phyloP scores from a whole-genome alignment of 2,797 vertebrate species.

The Myiotriccus ornatus region DNA sequence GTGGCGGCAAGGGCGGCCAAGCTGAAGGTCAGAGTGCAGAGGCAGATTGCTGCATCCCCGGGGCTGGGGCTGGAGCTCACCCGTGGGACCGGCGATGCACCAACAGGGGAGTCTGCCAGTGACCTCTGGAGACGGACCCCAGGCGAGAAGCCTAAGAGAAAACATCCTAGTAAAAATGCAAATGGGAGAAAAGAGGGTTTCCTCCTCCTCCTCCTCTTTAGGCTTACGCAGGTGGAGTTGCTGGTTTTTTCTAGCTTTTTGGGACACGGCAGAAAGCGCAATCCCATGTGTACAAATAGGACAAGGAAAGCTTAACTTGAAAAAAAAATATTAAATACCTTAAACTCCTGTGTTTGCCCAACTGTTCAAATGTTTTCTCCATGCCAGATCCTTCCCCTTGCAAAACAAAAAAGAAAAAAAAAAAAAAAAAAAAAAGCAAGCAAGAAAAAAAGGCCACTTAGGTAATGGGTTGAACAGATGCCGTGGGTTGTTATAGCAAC shows the following conservation, averaged over 20 bases:
- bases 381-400: background rate
- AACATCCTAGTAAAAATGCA: conserved; percentile 22
- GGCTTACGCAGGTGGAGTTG: background rate
- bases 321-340: background rate
- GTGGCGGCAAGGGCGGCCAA: conserved; percentile 28
- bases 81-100: conserved; percentile 12
- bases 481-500: conserved; percentile 49
- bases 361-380: background rate
- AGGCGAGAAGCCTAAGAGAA: background rate
- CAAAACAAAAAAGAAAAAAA: background rate
- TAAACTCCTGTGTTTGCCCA: background rate
- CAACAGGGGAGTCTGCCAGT: background rate
- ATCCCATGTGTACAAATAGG: background rate
- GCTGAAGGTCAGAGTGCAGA: conserved; percentile 61
- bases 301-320: background rate
- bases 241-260: background rate
- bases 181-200: background rate
- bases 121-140: conserved; percentile 5
- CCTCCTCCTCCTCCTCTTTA: background rate
- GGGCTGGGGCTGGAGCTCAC: conserved; percentile 39
- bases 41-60: conserved; percentile 33
- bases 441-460: background rate
- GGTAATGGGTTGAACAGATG: conserved; percentile 66
- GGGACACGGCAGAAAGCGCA: rapidly evolving
- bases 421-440: background rate